Percentiles rank a stretch among this genome's conserved stretches.
Conservation (phyloP, 2,888 invertebrate genomes). For the Parascotia fuliginaria region DNA sequence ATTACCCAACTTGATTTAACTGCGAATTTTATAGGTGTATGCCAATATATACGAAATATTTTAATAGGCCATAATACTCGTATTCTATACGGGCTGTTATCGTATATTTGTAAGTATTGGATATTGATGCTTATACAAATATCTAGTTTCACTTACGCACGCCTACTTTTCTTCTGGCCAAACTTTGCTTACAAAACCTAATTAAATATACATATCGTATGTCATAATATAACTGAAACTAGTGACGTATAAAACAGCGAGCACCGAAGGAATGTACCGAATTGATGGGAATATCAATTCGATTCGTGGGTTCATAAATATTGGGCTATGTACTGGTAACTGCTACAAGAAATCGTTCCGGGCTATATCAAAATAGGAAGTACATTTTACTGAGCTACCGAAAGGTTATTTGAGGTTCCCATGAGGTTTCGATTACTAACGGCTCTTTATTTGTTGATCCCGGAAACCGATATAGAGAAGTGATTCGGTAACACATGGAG, state of each 20-base stretch:
- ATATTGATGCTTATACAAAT: too few relatives aligned
- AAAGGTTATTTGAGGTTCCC: neutral
- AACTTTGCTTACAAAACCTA: too few relatives aligned
- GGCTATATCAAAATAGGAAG: neutral
- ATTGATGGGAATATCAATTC: conserved; percentile 4
- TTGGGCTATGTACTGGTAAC: neutral
- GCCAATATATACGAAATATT: too few relatives aligned
- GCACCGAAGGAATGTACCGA: neutral
- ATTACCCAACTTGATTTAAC: too few relatives aligned
- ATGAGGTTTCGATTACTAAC: neutral
- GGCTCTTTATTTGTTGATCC: neutral
- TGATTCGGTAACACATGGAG: neutral
- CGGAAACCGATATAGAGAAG: neutral
- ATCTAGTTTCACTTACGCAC: too few relatives aligned
- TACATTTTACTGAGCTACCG: neutral
- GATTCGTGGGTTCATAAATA: neutral
- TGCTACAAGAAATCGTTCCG: neutral
- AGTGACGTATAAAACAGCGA: conserved; percentile 1
- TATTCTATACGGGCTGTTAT: too few relatives aligned
- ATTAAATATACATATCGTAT: neutral
- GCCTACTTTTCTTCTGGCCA: too few relatives aligned
- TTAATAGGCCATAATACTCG: too few relatives aligned
- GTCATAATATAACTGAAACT: conserved; percentile 1
- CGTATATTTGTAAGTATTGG: too few relatives aligned
- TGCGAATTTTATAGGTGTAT: too few relatives aligned